phyloP scores from a whole-genome alignment of 2,797 vertebrate genomes.

The Chaetophractus vellerosus region DNA sequence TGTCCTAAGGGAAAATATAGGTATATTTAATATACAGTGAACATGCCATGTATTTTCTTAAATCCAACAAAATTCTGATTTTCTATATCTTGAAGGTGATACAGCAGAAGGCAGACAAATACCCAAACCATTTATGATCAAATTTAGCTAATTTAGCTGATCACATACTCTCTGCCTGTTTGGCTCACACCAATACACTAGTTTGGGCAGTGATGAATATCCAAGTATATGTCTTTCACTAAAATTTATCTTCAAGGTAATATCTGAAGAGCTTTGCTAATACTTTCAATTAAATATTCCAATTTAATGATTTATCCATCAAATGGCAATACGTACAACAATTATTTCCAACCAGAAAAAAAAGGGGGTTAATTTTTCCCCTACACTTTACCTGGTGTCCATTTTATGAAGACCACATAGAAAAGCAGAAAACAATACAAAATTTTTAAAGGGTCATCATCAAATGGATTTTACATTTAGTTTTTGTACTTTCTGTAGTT shows the following conservation, averaged over 20 bases:
- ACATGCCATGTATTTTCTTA: conserved; percentile 46
- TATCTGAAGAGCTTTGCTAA: conserved; percentile 18
- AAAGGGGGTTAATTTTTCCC: neutral
- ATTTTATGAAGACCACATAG: conserved; percentile 2
- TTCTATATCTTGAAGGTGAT: neutral
- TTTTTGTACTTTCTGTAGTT: neutral
- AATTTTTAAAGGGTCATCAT: conserved; percentile 18
- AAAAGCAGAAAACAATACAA: conserved; percentile 31
- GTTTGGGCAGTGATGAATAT: neutral
- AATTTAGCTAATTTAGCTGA: neutral
- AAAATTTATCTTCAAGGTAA: conserved; percentile 6
- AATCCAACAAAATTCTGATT: conserved; percentile 57
- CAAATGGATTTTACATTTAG: conserved; percentile 1
- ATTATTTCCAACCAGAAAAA: conserved; percentile 47
- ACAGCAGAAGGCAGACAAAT: conserved; percentile 5
- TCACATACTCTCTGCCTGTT: neutral
- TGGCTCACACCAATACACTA: neutral
- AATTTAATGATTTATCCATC: conserved; percentile 62
- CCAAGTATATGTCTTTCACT: neutral
- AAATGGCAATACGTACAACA: conserved; percentile 44
- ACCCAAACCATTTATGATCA: conserved; percentile 7
- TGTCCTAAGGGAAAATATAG: conserved; percentile 70
- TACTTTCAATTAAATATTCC: conserved; percentile 43
- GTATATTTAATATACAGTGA: conserved; percentile 57
- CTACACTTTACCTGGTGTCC: neutral